Evolutionary conservation across 2,888 invertebrate genomes (phyloP).

Genomic region (Conchocele bisecta): DNA sequence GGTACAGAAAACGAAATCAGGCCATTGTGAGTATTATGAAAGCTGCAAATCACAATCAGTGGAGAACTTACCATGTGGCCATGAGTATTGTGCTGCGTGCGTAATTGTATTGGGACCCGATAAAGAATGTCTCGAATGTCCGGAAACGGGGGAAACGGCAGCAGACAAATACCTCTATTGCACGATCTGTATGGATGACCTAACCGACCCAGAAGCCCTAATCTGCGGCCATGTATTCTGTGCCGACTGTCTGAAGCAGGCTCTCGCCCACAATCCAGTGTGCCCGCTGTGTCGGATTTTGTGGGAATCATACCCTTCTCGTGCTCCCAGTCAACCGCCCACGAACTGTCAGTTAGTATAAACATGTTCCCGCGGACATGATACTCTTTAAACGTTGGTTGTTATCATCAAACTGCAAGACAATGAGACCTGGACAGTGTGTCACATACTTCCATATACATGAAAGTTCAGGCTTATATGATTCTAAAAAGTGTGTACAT

Average conservation of each 20-base stretch:
- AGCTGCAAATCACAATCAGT: not conserved
- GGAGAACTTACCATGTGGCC: constrained; percentile 17
- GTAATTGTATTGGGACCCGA: not conserved
- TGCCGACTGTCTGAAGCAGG: constrained; percentile 61
- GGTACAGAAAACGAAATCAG: not conserved
- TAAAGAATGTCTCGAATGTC: not conserved
- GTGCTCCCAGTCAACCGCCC: too few species aligned
- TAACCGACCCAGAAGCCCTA: constrained; percentile 44
- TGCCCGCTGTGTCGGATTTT: constrained; percentile 72
- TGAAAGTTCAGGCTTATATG: too few species aligned
- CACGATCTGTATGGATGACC: constrained; percentile 66
- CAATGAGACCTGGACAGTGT: too few species aligned
- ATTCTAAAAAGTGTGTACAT: too few species aligned
- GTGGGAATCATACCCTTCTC: constrained; percentile 66
- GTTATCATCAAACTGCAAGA: too few species aligned
- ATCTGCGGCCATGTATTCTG: constrained; percentile 72
- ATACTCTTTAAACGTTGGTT: too few species aligned
- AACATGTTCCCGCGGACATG: too few species aligned
- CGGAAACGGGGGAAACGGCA: not conserved
- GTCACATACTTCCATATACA: too few species aligned
- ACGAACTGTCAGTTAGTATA: too few species aligned
- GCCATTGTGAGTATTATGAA: not conserved
- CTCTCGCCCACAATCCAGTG: constrained; percentile 63
- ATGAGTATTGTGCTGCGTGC: constrained; percentile 28
- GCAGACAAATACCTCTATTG: constrained; percentile 51